These are phyloP conservation scores for Scaptomyza cyrtandrae DNA, from an alignment of 2,888 invertebrate genomes.

Conservation along the genomic window DNA sequence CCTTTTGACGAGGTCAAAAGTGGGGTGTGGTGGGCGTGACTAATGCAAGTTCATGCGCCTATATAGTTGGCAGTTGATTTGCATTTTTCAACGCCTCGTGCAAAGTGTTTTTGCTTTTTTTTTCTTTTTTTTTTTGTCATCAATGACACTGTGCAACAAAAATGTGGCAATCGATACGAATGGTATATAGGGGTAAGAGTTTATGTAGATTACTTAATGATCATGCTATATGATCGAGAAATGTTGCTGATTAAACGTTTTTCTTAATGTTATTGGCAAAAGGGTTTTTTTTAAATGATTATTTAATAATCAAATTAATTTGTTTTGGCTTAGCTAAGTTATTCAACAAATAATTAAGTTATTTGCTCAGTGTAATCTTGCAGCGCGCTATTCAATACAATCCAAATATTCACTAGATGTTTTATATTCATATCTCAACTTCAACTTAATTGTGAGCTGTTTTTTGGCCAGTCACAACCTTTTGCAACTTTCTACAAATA, in stretches of 20 bases:
- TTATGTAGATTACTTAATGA: no score
- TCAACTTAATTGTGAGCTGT: neutral
- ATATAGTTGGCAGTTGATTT: constrained; percentile 41
- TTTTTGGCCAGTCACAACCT: neutral
- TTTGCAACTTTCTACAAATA: neutral
- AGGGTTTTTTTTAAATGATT: no score
- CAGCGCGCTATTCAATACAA: neutral
- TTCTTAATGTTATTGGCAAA: no score
- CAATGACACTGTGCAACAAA: constrained; percentile 22
- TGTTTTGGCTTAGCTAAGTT: no score
- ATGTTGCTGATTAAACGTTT: no score
- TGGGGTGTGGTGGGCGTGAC: constrained; percentile 35
- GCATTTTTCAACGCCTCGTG: constrained; percentile 43
- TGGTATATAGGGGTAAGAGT: no score
- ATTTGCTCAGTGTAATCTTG: neutral
- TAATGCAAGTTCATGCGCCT: constrained; percentile 19
- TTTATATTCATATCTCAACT: no score
- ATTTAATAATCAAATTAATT: no score
- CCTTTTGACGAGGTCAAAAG: constrained; percentile 47
- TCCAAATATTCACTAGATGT: neutral
- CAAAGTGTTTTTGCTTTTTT: neutral
- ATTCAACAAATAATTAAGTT: no score
- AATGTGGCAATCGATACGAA: neutral
- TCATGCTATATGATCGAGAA: no score
- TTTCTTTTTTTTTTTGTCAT: neutral